Percentiles rank a stretch among this genome's conserved stretches.
Conservation (phyloP, 1,140 invertebrate species). For the Drosophila bipectinata region DNA sequence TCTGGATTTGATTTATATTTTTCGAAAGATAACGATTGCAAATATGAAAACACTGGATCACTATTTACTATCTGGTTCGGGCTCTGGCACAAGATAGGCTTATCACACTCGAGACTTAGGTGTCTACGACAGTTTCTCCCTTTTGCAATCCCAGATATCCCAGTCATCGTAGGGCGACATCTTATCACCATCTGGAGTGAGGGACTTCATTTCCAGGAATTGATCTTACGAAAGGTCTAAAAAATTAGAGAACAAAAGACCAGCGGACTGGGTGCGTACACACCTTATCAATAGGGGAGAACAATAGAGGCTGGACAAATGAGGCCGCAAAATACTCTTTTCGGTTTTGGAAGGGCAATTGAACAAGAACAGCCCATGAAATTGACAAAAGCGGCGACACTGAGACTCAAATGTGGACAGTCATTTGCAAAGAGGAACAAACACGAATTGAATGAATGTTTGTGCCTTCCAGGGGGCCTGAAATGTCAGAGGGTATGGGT, state of each 20-base stretch:
- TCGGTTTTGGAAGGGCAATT: conserved; percentile 20
- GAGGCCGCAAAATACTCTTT: conserved; percentile 43
- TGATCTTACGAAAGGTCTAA: neutral
- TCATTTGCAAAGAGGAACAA: conserved; percentile 57
- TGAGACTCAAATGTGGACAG: conserved; percentile 25
- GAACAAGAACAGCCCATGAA: conserved; percentile 44
- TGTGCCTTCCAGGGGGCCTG: neutral
- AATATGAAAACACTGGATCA: neutral
- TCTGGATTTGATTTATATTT: neutral
- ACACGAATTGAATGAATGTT: conserved; percentile 65
- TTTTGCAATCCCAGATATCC: conserved; percentile 47
- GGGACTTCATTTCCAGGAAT: conserved; percentile 37
- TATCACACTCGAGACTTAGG: conserved; percentile 18
- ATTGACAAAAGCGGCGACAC: conserved; percentile 34
- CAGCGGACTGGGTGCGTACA: conserved; percentile 9
- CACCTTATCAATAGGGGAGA: conserved; percentile 47
- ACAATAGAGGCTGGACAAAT: conserved; percentile 50
- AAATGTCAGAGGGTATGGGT: neutral
- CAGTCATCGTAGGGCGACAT: conserved; percentile 20
- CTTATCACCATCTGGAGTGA: conserved; percentile 43
- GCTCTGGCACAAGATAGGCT: conserved; percentile 12
- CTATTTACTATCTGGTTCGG: neutral
- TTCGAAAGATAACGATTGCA: neutral
- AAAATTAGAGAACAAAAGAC: conserved; percentile 15
- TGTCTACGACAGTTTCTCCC: conserved; percentile 1